A percentile compares a stretch with the other conserved stretches of the same genome.
Evolutionary conservation across 30 jellyfish, hydroid and myxozoan species (phyloP).

Genomic region (Nemopilema nomurai): DNA sequence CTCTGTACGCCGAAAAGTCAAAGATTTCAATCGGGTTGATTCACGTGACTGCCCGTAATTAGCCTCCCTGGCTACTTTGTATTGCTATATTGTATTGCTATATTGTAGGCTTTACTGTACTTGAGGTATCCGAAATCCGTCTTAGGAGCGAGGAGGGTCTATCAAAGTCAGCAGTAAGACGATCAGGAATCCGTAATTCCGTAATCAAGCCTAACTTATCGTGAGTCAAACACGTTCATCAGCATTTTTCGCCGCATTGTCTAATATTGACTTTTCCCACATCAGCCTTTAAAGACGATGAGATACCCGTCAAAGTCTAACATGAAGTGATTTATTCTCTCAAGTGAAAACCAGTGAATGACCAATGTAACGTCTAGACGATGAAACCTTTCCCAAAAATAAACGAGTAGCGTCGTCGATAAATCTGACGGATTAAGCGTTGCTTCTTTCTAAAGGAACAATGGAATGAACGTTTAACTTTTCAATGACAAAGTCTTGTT

Average conservation of each 20-base stretch:
- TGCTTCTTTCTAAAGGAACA: too few relatives aligned
- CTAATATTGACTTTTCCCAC: not conserved
- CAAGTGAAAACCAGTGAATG: not conserved
- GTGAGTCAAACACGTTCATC: not conserved
- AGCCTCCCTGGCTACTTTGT: not conserved
- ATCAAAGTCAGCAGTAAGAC: conserved; percentile 22
- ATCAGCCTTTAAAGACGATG: not conserved
- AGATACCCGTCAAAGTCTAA: not conserved
- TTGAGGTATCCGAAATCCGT: conserved; percentile 24
- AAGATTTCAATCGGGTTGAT: not conserved
- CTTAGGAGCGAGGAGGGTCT: conserved; percentile 28
- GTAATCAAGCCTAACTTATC: conserved; percentile 5
- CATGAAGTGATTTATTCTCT: not conserved
- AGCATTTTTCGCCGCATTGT: not conserved
- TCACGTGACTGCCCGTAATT: not conserved
- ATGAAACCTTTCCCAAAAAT: too few relatives aligned
- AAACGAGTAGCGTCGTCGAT: too few relatives aligned
- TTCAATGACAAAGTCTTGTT: too few relatives aligned
- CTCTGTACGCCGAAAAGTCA: not conserved
- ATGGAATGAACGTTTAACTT: too few relatives aligned
- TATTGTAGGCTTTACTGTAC: conserved; percentile 9
- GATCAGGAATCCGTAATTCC: conserved; percentile 21
- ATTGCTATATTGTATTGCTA: not conserved
- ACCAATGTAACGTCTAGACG: not conserved
- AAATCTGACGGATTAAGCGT: too few relatives aligned